Conservation (phyloP, 2,113 vertebrate species). For the Silurus meridionalis region DNA sequence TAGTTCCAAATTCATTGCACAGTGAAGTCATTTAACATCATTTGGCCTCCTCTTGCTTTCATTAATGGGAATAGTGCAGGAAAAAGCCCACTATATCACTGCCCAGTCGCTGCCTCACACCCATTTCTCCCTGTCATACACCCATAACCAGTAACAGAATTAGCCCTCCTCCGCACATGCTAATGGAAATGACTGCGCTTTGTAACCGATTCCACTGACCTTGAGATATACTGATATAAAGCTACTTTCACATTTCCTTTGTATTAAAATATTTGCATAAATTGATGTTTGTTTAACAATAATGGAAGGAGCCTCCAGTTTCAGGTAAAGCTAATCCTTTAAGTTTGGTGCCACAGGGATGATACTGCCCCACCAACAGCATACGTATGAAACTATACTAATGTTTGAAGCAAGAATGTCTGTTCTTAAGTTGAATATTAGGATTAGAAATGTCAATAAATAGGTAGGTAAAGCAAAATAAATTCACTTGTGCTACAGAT, state of each 20-base stretch:
- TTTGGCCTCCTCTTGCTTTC: constrained; percentile 60
- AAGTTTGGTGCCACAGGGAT: neutral
- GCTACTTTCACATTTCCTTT: neutral
- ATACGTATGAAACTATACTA: neutral
- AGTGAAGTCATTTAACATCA: constrained; percentile 63
- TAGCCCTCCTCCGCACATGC: constrained; percentile 46
- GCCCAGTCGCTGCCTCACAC: constrained; percentile 51
- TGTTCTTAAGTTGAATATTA: neutral
- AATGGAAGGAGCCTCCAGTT: neutral
- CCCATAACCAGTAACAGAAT: constrained; percentile 53
- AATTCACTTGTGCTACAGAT: neutral
- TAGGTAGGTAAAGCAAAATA: neutral
- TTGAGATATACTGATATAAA: neutral
- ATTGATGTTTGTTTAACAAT: neutral
- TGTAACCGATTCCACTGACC: constrained; percentile 26
- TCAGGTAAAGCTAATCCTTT: neutral
- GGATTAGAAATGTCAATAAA: neutral
- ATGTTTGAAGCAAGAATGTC: no score
- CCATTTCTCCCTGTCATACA: constrained; percentile 63
- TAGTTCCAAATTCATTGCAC: constrained; percentile 30
- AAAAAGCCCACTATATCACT: constrained; percentile 65
- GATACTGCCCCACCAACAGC: neutral
- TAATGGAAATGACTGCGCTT: neutral
- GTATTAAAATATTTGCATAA: neutral
- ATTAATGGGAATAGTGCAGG: constrained; percentile 58